phyloP scores from a whole-genome alignment of 2,113 vertebrate genomes.

The Cephalopterus ornatus region DNA sequence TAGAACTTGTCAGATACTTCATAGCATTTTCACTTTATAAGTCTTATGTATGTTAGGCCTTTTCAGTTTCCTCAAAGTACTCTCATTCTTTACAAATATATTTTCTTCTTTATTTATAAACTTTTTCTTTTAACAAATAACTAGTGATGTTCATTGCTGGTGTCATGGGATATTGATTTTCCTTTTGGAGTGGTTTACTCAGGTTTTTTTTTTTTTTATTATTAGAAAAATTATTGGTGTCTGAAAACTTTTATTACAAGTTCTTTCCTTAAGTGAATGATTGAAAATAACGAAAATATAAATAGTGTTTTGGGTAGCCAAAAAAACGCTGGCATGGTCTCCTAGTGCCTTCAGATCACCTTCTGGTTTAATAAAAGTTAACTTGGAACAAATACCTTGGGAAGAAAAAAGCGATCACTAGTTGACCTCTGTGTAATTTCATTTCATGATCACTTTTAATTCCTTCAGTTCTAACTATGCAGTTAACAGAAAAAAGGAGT shows the following conservation, averaged over 20 bases:
- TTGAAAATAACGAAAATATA: background rate
- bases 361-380: background rate
- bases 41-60: background rate
- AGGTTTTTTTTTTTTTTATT: background rate
- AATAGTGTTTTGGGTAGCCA: background rate
- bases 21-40: background rate
- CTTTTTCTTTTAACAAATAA: background rate
- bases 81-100: background rate
- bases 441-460: slow-evolving; percentile 21
- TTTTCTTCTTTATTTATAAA: background rate
- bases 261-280: background rate
- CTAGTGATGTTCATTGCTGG: background rate
- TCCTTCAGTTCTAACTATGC: slow-evolving; percentile 3
- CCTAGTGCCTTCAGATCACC: background rate
- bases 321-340: background rate
- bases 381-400: background rate
- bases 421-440: slow-evolving; percentile 53
- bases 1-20: background rate
- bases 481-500: slow-evolving; percentile 33
- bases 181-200: background rate
- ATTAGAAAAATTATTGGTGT: background rate
- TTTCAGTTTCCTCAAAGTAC: background rate
- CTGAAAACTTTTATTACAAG: background rate
- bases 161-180: background rate
- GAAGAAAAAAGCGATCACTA: slow-evolving; percentile 34